phyloP scores from a whole-genome alignment of 2,113 vertebrate species.

The Chionis minor region DNA sequence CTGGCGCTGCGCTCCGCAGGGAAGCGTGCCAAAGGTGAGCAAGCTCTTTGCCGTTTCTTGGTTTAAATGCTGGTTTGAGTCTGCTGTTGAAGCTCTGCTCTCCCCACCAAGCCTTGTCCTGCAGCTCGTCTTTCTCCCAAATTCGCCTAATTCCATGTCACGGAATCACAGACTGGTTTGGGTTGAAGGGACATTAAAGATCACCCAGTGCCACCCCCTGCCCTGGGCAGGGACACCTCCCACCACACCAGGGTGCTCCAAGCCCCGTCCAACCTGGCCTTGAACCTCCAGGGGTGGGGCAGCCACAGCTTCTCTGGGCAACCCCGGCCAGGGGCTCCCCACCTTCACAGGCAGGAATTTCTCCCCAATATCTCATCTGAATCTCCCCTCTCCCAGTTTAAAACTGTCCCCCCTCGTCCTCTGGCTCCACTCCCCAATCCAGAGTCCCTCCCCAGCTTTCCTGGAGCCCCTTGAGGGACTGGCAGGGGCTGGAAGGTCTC shows the following conservation, averaged over 20 bases:
- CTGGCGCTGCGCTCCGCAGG: background rate
- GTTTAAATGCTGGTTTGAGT: background rate
- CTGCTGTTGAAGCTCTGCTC: background rate
- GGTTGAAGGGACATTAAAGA: background rate
- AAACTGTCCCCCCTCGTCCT: background rate
- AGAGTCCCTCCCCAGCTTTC: background rate
- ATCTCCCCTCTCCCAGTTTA: background rate
- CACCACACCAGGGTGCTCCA: background rate
- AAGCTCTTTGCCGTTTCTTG: background rate
- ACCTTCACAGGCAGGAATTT: too few relatives aligned
- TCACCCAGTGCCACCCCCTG: background rate
- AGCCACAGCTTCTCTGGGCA: background rate
- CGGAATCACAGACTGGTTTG: background rate
- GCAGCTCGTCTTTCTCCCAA: background rate
- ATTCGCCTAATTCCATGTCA: background rate
- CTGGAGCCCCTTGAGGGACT: background rate
- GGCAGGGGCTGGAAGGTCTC: background rate
- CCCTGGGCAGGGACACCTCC: background rate
- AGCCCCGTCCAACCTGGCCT: background rate
- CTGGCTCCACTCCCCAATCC: background rate
- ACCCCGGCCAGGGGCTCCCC: too few relatives aligned
- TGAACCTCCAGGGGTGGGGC: background rate
- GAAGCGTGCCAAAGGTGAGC: background rate
- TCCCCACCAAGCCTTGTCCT: fast-evolving
- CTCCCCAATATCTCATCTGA: background rate